phyloP scores from a whole-genome alignment of 2,113 vertebrate species.

The Chunga burmeisteri region DNA sequence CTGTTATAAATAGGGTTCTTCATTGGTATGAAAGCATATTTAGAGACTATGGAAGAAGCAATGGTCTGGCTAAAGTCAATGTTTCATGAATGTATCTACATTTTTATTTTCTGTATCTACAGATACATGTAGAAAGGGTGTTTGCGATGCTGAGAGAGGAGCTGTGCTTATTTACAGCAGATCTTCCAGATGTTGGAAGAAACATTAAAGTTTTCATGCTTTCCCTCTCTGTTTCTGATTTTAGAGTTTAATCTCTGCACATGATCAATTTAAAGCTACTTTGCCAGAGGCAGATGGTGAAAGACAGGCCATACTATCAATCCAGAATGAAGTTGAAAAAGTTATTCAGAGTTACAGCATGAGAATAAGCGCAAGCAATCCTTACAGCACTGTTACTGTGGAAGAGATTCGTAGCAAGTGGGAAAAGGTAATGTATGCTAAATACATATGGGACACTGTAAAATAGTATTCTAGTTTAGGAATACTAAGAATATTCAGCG shows the following conservation, averaged over 20 bases:
- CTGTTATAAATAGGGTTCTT: neutral
- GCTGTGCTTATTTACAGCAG: neutral
- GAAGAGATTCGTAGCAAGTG: constrained; percentile 92
- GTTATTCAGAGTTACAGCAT: constrained; percentile 95
- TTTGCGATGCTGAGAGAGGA: neutral
- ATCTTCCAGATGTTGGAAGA: neutral
- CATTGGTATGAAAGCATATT: neutral
- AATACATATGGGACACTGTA: neutral
- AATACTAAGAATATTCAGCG: neutral
- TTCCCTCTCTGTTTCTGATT: constrained; percentile 18
- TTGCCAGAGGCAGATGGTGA: constrained; percentile 89
- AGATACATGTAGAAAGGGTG: neutral
- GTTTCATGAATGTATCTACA: neutral
- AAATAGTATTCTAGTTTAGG: neutral
- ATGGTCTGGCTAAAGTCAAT: neutral
- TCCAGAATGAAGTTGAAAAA: constrained; percentile 96
- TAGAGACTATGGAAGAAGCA: neutral
- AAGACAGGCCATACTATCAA: constrained; percentile 92
- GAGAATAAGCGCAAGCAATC: constrained; percentile 85
- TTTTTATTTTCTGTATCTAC: neutral
- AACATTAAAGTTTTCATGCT: neutral
- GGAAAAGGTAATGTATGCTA: constrained; percentile 86
- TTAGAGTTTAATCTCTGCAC: constrained; percentile 92
- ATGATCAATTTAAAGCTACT: constrained; percentile 91
- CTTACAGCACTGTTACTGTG: constrained; percentile 88